These are phyloP conservation scores for Silurus asotus DNA, from an alignment of 2,113 vertebrate species.

Conservation along the genomic window DNA sequence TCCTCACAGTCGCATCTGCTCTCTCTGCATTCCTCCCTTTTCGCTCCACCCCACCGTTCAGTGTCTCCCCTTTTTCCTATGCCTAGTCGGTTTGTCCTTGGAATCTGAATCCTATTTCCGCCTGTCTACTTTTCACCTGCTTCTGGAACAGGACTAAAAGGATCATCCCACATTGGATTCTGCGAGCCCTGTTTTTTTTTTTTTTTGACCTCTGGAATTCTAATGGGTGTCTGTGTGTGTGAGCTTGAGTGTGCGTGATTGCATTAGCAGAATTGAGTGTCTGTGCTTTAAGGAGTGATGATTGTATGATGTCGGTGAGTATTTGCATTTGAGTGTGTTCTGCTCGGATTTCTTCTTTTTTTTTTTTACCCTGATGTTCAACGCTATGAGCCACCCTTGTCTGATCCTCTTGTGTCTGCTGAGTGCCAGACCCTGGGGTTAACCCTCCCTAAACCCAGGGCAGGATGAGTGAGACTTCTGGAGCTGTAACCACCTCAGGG, in stretches of 20 bases:
- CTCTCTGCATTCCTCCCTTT: slow-evolving; percentile 36
- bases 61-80: slow-evolving; percentile 11
- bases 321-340: slow-evolving; percentile 43
- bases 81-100: slow-evolving; percentile 22
- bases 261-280: slow-evolving; percentile 57
- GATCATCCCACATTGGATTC: slow-evolving; percentile 47
- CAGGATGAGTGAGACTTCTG: slow-evolving; percentile 75
- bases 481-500: slow-evolving; percentile 74
- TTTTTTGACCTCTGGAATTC: slow-evolving; percentile 49
- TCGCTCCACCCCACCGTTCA: slow-evolving; percentile 21
- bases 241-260: slow-evolving; percentile 40
- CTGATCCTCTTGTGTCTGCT: slow-evolving; percentile 49
- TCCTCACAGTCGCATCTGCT: slow-evolving; percentile 36
- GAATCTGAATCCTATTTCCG: slow-evolving; percentile 25
- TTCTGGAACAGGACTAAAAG: slow-evolving; percentile 57
- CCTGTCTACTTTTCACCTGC: slow-evolving; percentile 2
- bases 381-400: slow-evolving; percentile 47
- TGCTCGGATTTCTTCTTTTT: slow-evolving; percentile 16
- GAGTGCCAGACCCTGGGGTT: slow-evolving; percentile 54
- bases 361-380: slow-evolving; percentile 34
- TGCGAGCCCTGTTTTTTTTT: slow-evolving; percentile 36
- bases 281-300: slow-evolving; percentile 42
- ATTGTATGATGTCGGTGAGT: slow-evolving; percentile 53
- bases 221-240: slow-evolving; percentile 56
- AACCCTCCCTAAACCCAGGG: slow-evolving; percentile 64